These are phyloP conservation scores for Notolabrus celidotus DNA, from an alignment of 2,797 vertebrate genomes.

Conservation along the genomic window DNA sequence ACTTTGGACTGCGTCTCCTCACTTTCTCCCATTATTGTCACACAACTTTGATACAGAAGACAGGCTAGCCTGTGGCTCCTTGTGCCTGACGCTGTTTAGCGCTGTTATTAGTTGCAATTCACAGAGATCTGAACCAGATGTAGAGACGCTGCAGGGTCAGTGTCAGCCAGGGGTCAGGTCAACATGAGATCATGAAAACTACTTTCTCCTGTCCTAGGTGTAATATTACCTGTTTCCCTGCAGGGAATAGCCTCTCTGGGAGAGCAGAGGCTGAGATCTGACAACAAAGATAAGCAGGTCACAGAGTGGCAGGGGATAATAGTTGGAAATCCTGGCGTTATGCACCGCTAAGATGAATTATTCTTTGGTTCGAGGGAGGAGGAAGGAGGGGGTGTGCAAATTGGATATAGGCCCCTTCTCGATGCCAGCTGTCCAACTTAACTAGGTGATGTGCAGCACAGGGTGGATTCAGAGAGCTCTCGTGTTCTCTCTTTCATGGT, in stretches of 20 bases:
- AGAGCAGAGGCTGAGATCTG: slow-evolving; percentile 29
- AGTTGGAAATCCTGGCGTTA: slow-evolving; percentile 56
- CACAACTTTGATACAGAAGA: slow-evolving; percentile 17
- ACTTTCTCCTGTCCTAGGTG: slow-evolving; percentile 45
- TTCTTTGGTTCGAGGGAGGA: slow-evolving; percentile 44
- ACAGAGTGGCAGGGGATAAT: slow-evolving; percentile 28
- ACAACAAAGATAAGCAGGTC: slow-evolving; percentile 41
- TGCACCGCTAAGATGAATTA: slow-evolving; percentile 44
- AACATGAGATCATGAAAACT: slow-evolving; percentile 46
- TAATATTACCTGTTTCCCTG: slow-evolving; percentile 46
- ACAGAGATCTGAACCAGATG: slow-evolving; percentile 70
- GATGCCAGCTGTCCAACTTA: slow-evolving; percentile 56
- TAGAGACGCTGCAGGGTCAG: slow-evolving; percentile 57
- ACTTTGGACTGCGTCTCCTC: slow-evolving; percentile 5
- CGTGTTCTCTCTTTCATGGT: slow-evolving; percentile 30
- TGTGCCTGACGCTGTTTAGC: slow-evolving; percentile 34
- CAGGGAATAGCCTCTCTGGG: slow-evolving; percentile 9
- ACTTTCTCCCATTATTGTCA: slow-evolving; percentile 11
- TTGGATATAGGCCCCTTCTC: slow-evolving; percentile 34
- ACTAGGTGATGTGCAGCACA: slow-evolving; percentile 21
- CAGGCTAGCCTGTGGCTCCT: slow-evolving; percentile 7
- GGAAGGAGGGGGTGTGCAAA: slow-evolving; percentile 19
- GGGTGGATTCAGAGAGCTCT: slow-evolving; percentile 25
- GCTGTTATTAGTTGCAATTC: slow-evolving; percentile 50
- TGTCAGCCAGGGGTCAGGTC: slow-evolving; percentile 52